phyloP scores from a whole-genome alignment of 1,140 invertebrate genomes.

The Diuraphis noxia region DNA sequence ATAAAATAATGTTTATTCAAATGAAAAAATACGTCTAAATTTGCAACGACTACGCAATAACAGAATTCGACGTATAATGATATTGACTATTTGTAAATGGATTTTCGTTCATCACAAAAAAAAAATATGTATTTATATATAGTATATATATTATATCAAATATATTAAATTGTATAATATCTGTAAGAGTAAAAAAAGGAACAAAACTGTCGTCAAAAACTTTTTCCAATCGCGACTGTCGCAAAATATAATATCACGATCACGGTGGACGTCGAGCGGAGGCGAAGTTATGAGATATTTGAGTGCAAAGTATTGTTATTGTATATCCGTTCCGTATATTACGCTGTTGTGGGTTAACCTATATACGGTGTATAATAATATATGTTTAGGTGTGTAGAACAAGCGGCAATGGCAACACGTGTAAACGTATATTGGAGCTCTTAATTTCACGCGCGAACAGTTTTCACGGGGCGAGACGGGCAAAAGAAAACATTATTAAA shows the following conservation, averaged over 20 bases:
- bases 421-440: not conserved
- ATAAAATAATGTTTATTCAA: not conserved
- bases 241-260: not conserved
- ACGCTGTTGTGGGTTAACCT: not conserved
- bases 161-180: too few species aligned
- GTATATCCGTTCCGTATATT: not conserved
- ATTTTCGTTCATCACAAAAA: not conserved
- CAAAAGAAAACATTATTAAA: conserved; percentile 5
- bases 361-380: not conserved
- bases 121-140: not conserved
- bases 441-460: conserved; percentile 27
- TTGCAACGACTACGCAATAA: not conserved
- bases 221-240: not conserved
- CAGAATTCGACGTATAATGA: not conserved
- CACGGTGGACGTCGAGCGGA: not conserved
- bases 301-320: not conserved
- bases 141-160: too few species aligned
- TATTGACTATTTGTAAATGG: conserved; percentile 9
- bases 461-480: not conserved
- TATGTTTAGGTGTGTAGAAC: not conserved
- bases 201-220: not conserved
- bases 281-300: not conserved
- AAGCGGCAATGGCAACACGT: not conserved
- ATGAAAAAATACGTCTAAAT: not conserved
- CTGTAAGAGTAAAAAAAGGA: not conserved